phyloP scores from a whole-genome alignment of 1,140 invertebrate species.

The Lepeophtheirus salmonis region DNA sequence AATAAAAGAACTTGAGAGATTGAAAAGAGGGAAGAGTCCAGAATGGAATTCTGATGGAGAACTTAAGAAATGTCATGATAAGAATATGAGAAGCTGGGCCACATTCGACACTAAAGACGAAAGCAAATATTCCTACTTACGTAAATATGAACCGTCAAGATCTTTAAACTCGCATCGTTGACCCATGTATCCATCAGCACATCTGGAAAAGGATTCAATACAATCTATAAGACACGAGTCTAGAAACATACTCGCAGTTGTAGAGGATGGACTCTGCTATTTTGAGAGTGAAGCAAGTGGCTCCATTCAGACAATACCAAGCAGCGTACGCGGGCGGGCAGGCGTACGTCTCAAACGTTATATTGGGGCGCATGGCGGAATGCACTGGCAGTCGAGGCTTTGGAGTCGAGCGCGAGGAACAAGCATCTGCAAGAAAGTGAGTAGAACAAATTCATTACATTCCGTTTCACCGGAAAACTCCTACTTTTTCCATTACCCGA shows the following conservation, averaged over 20 bases:
- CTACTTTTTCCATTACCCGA: too few relatives aligned
- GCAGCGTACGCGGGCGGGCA: slow-evolving; percentile 74
- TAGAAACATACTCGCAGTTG: slow-evolving; percentile 89
- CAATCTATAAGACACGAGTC: too few relatives aligned
- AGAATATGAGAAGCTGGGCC: too few relatives aligned
- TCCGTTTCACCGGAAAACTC: too few relatives aligned
- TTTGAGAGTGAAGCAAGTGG: slow-evolving; percentile 79
- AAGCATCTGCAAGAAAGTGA: slow-evolving; percentile 55
- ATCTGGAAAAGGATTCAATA: too few relatives aligned
- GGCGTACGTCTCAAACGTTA: slow-evolving; percentile 80
- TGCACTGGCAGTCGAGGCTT: slow-evolving; percentile 47
- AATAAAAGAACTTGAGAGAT: not conserved
- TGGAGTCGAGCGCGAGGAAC: slow-evolving; percentile 61
- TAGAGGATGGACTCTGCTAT: slow-evolving; percentile 74
- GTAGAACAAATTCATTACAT: too few relatives aligned
- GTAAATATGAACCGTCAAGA: slow-evolving; percentile 80
- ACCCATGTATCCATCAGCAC: slow-evolving; percentile 73
- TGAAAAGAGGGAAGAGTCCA: too few relatives aligned
- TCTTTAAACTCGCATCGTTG: slow-evolving; percentile 81
- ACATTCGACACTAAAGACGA: too few relatives aligned
- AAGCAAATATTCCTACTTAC: too few relatives aligned
- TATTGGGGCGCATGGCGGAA: slow-evolving; percentile 55
- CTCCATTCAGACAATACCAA: slow-evolving; percentile 83
- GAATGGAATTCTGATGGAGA: too few relatives aligned
- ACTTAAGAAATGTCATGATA: too few relatives aligned